Evolutionary conservation across 2,113 vertebrate genomes (phyloP), one percentile per base, ranked within the genome.

Genomic region (Polyodon spathula): DNA sequence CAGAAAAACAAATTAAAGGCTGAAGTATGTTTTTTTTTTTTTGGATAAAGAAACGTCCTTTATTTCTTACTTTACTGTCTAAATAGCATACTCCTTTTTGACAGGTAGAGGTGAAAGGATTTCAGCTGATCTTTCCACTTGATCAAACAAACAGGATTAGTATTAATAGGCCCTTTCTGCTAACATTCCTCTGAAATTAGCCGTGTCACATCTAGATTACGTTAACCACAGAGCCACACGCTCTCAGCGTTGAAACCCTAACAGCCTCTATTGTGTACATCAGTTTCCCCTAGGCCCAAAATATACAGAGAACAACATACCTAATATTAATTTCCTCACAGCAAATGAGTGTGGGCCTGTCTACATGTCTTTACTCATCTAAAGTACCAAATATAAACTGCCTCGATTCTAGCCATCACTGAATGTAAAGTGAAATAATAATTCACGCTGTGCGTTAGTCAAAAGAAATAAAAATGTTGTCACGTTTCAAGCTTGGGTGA

Each of bases 391-490:
- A 17, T 59, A 43, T 27, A 48, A 54, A 54, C 12, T 16, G 10
- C 37, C 39, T 4, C 7, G 1, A 17, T 46, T 48, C 27, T 8
- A 59, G 48, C n/a, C 27, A 37, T 50, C 46, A 46, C 37, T 56
- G 61, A 56, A 56, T 54, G 64, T 68, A 73, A 67, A 67, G 63
- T 56, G 52, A 66, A 66, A 67, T 54, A 38, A 16, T 56, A 68
- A 63, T 56, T 71, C 62, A 41, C 56, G 61, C 52, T 56, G 58
- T 8, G 43, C n/a, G 16, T 27, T 9, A 9, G 44, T 56, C 15
- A 71, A 63, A 63, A 17, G 27, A 41, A 40, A n/a, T n/a, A n/a
- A n/a, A n/a, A n/a, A n/a, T n/a, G n/a, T n/a, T n/a, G n/a, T n/a
- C n/a, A n/a, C n/a, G n/a, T n/a, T n/a, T n/a, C n/a, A n/a, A n/a